A percentile compares a stretch with the other conserved stretches of the same genome.
These are phyloP conservation scores for Rhogogaster chlorosoma DNA, from an alignment of 2,888 invertebrate species.

Conservation along the genomic window DNA sequence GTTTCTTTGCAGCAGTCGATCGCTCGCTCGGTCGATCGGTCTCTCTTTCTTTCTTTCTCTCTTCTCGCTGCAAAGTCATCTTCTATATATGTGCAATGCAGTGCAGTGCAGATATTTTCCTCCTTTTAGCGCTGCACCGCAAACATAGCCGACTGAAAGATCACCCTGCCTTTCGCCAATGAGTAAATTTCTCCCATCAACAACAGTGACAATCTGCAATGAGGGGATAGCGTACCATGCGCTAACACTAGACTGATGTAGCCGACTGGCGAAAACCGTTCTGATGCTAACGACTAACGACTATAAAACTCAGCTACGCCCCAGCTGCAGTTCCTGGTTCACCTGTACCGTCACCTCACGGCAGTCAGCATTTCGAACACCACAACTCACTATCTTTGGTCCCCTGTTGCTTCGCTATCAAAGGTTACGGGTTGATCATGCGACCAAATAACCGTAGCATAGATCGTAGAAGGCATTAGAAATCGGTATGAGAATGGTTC, in stretches of 20 bases:
- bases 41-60: background rate
- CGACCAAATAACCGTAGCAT: constrained; percentile 70
- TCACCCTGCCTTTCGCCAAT: constrained; percentile 4
- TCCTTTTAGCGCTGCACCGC: background rate
- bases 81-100: background rate
- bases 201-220: background rate
- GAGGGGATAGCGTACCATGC: background rate
- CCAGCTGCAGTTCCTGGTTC: constrained; percentile 70
- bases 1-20: constrained; percentile 25
- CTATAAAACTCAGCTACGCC: constrained; percentile 20
- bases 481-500: constrained; percentile 10
- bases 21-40: constrained; percentile 23
- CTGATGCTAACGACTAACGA: constrained; percentile 23
- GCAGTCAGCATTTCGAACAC: constrained; percentile 23
- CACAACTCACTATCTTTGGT: background rate
- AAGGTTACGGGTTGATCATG: constrained; percentile 73
- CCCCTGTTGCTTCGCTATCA: constrained; percentile 68
- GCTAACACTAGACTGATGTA: background rate
- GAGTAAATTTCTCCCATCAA: constrained; percentile 27
- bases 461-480: constrained; percentile 56
- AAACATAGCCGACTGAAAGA: constrained; percentile 41
- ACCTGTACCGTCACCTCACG: constrained; percentile 65
- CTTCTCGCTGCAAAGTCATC: constrained; percentile 9
- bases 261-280: constrained; percentile 5
- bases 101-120: background rate